These are phyloP conservation scores for Sarcophaga bullata DNA, from an alignment of 1,140 invertebrate genomes.

Conservation along the genomic window DNA sequence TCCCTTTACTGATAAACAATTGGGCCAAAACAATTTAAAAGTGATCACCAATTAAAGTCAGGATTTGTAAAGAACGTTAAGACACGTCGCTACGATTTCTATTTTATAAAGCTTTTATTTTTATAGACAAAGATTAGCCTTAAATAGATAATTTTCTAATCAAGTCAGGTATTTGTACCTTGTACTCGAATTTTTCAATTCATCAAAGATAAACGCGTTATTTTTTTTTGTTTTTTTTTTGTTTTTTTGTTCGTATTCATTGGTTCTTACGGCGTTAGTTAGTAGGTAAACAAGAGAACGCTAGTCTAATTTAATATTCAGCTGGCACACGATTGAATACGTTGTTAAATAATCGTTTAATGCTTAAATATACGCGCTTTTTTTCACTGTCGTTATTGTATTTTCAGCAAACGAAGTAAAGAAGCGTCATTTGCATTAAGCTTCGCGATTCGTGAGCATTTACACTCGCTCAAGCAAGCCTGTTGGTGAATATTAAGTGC, in stretches of 20 bases:
- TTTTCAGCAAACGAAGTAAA: not conserved
- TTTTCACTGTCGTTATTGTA: no score
- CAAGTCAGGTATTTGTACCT: not conserved
- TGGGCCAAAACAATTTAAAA: not conserved
- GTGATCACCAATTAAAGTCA: no score
- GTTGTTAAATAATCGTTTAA: conserved; percentile 23
- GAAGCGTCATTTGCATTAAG: not conserved
- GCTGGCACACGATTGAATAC: conserved; percentile 10
- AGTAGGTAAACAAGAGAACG: not conserved
- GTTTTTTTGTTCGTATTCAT: not conserved
- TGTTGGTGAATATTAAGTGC: not conserved
- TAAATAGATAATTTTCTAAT: not conserved
- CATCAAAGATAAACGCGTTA: not conserved
- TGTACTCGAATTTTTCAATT: not conserved
- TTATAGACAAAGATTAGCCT: no score
- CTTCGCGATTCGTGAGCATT: not conserved
- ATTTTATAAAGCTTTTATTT: no score
- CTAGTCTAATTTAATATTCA: not conserved
- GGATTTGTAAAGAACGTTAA: no score
- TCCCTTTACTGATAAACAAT: not conserved
- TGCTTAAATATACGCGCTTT: not conserved
- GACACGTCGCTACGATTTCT: no score
- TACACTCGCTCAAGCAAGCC: not conserved
- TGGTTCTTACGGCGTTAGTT: not conserved
- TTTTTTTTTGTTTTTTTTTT: no score